Base-by-base conservation (phyloP, 2,797 vertebrate species). In the Lepidocolaptes lacrymiger region DNA sequence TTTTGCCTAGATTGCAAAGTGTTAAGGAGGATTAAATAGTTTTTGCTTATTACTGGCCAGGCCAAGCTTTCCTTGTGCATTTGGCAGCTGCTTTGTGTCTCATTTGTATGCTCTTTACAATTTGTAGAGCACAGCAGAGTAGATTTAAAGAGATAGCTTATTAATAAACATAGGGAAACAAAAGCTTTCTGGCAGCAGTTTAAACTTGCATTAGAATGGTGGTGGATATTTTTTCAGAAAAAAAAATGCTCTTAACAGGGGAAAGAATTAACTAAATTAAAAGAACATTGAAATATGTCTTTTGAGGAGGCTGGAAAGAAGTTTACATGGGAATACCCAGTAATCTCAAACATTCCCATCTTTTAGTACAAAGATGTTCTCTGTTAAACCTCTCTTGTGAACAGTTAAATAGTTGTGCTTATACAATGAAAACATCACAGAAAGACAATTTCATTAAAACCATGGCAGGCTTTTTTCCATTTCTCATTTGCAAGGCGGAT, bases 81-180 rank as follows among this genome's bases (percentile, higher is more conserved):
- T 93, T 93, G 78, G 81, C 72, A 94, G 72, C 84, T 92, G 86
- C 56, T 85, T 92, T 93, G 56, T 63, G 27, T 68, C 67, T 87
- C 74, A 71, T 91, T 80, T 91, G 61, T 91, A 44, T 63, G 21
- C 61, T 80, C n/a, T 37, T 15, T 91, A 44, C 59, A 87, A 56
- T 71, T 41, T 28, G 49, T 77, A 85, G 41, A 85, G 74, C 22
- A 8, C 62, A 85, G 71, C 49, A 61, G 68, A 54, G 59, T 14
- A 76, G 71, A 82, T 87, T 80, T 91, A 79, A 83, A 89, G 92
- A 71, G 74, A 67, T 5, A 77, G 48, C 32, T 95, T 91, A 73
- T 88, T 92, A 96, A 85, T 92, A 93, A 95, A 56, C 62, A 58
- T 12, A 59, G 52, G 61, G 69, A 83, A 93, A 66, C 61, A 85